Percentiles rank a stretch among this genome's conserved stretches.
These are phyloP conservation scores for Platyscapa corneri DNA, from an alignment of 1,140 invertebrate species.

Conservation along the genomic window DNA sequence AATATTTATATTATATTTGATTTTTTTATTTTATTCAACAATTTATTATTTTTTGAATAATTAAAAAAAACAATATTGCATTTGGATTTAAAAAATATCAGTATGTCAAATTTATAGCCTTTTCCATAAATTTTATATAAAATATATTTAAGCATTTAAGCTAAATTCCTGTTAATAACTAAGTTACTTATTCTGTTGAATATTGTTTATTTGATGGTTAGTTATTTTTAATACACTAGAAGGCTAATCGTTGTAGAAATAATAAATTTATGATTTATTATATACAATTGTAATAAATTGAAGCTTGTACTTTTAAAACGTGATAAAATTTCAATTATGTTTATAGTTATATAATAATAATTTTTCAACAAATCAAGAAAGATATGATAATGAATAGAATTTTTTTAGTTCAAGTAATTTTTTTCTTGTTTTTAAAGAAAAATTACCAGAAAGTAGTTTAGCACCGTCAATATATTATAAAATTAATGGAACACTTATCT, in stretches of 20 bases:
- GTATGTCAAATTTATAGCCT: too few relatives aligned
- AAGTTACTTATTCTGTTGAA: neutral
- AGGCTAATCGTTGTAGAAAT: neutral
- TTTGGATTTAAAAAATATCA: too few relatives aligned
- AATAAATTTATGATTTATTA: neutral
- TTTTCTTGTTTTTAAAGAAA: neutral
- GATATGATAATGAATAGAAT: neutral
- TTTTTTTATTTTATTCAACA: too few relatives aligned
- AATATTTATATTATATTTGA: too few relatives aligned
- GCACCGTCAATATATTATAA: neutral
- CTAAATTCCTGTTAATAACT: neutral
- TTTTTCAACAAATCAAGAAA: neutral
- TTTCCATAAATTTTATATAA: too few relatives aligned
- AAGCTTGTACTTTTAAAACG: neutral
- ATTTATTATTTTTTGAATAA: too few relatives aligned
- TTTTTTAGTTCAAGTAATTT: neutral
- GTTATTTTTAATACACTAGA: neutral
- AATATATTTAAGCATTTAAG: too few relatives aligned
- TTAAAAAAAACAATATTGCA: too few relatives aligned
- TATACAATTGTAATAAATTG: neutral
- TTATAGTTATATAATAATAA: neutral
- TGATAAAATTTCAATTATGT: neutral
- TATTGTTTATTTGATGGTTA: neutral
- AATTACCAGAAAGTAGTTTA: neutral
- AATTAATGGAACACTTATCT: neutral